Evolutionary conservation across 2,113 vertebrate species (phyloP).

Genomic region (Capra hircus): DNA sequence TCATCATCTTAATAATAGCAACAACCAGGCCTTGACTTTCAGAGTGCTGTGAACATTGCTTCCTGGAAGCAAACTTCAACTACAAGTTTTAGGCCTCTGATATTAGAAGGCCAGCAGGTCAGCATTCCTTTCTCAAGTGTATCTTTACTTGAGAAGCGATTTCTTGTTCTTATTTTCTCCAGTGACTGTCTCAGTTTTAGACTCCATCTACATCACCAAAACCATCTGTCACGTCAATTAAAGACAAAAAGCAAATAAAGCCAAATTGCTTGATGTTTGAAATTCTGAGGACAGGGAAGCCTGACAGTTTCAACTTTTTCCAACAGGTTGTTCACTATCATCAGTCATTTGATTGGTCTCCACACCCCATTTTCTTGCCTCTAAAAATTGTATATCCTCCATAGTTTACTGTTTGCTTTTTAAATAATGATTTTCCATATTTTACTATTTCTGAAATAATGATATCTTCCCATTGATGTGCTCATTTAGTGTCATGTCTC

Average conservation of each 20-base stretch:
- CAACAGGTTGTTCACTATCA: background rate
- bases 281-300: background rate
- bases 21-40: background rate
- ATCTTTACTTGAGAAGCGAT: background rate
- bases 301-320: background rate
- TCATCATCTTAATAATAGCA: background rate
- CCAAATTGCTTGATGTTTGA: background rate
- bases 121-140: background rate
- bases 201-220: background rate
- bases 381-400: background rate
- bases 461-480: background rate
- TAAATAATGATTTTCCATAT: background rate
- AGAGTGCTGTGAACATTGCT: background rate
- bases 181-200: background rate
- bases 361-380: background rate
- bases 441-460: slow-evolving; percentile 16
- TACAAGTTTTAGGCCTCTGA: background rate
- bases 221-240: background rate
- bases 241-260: background rate
- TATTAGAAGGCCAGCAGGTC: background rate
- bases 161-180: slow-evolving; percentile 14
- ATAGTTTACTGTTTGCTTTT: background rate
- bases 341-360: background rate
- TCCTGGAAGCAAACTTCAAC: background rate
- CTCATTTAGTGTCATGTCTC: background rate